Percentiles rank a stretch among this genome's conserved stretches.
Conservation (phyloP, 2,113 vertebrate species). For the Morone chrysops region DNA sequence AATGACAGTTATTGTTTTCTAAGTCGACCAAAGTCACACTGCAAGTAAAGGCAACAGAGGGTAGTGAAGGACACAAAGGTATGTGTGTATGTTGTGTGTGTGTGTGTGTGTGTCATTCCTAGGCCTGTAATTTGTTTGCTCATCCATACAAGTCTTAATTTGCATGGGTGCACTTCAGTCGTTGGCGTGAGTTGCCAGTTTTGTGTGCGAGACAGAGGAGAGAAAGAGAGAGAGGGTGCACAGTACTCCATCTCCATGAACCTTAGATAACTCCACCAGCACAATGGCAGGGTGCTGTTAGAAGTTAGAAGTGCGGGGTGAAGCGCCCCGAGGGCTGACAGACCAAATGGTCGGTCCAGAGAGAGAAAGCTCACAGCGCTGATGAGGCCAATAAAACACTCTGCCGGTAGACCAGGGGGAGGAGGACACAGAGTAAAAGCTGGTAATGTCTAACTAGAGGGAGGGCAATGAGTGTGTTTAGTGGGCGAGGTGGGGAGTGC, state of each 20-base stretch:
- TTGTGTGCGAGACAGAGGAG: background rate
- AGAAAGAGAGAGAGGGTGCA: constrained; percentile 7
- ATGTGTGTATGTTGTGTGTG: constrained; percentile 14
- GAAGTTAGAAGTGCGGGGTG: constrained; percentile 46
- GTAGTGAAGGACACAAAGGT: constrained; percentile 39
- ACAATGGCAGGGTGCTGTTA: constrained; percentile 63
- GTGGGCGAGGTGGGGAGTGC: constrained; percentile 30
- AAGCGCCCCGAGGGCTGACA: constrained; percentile 61
- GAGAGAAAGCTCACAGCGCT: constrained; percentile 54
- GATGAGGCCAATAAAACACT: constrained; percentile 76
- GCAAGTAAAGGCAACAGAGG: constrained; percentile 24
- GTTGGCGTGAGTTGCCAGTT: constrained; percentile 1
- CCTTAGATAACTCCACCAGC: constrained; percentile 60
- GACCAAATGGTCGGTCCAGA: constrained; percentile 58
- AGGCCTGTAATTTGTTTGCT: constrained; percentile 25
- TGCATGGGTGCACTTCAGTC: constrained; percentile 16
- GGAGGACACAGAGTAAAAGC: constrained; percentile 48
- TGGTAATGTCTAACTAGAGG: constrained; percentile 80
- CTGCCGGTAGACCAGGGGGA: constrained; percentile 29
- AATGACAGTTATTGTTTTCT: constrained; percentile 34
- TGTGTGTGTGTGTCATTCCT: constrained; percentile 17
- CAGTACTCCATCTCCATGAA: constrained; percentile 31
- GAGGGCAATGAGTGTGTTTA: constrained; percentile 67
- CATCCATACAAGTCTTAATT: constrained; percentile 22
- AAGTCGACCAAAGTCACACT: constrained; percentile 65